Percentiles rank a stretch among this genome's conserved stretches.
These are phyloP conservation scores for Morpho helenor DNA, from an alignment of 2,888 invertebrate genomes.

Conservation along the genomic window DNA sequence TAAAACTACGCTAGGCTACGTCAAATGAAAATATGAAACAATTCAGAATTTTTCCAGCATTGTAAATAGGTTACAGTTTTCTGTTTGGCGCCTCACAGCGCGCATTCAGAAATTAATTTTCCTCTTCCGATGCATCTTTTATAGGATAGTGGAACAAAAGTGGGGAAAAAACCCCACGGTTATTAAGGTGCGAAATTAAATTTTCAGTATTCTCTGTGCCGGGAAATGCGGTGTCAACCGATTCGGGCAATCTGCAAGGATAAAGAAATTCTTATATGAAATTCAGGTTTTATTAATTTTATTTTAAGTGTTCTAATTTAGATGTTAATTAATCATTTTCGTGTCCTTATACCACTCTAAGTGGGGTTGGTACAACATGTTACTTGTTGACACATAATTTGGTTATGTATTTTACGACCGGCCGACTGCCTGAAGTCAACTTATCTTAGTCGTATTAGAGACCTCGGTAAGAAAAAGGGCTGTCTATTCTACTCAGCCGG, in stretches of 20 bases:
- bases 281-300: constrained; percentile 14
- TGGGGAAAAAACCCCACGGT: constrained; percentile 41
- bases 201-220: constrained; percentile 35
- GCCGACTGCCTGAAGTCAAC: too few relatives aligned
- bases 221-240: constrained; percentile 33
- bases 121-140: constrained; percentile 72
- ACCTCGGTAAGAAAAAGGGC: too few relatives aligned
- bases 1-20: too few relatives aligned
- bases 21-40: constrained; percentile 4
- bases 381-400: too few relatives aligned
- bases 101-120: constrained; percentile 74
- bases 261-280: too few relatives aligned
- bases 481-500: too few relatives aligned
- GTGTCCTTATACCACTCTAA: too few relatives aligned
- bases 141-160: constrained; percentile 65
- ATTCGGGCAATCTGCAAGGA: constrained; percentile 34
- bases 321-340: neutral
- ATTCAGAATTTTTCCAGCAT: constrained; percentile 21
- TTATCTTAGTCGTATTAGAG: too few relatives aligned
- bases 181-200: constrained; percentile 44
- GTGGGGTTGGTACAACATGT: too few relatives aligned
- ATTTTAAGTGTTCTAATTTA: neutral
- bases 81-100: constrained; percentile 40
- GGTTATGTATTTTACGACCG: too few relatives aligned
- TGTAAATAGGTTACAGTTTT: constrained; percentile 29